phyloP scores from a whole-genome alignment of 2,888 invertebrate species.

The Anthoptus insignis region DNA sequence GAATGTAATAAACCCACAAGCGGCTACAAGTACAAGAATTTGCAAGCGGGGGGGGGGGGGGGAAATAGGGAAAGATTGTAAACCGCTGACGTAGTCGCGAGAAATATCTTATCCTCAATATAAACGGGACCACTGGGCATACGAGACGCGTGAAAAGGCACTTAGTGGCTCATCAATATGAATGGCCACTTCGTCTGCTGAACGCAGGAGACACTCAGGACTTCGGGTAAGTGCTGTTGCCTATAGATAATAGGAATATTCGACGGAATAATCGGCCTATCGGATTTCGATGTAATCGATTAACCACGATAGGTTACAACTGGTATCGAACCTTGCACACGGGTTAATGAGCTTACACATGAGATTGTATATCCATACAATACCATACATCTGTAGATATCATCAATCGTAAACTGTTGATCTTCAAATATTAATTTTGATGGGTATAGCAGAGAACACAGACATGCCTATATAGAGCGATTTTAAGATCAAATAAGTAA shows the following conservation, averaged over 20 bases:
- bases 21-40: too few species aligned
- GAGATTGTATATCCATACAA: background rate
- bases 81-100: too few species aligned
- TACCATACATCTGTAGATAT: too few species aligned
- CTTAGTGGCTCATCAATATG: conserved; percentile 8
- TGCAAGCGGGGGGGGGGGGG: too few species aligned
- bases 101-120: too few species aligned
- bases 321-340: background rate
- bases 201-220: conserved; percentile 4
- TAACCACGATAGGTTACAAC: background rate
- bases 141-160: conserved; percentile 5
- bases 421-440: too few species aligned
- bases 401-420: too few species aligned
- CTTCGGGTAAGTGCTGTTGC: conserved; percentile 7
- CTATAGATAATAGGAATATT: conserved; percentile 7
- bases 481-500: too few species aligned
- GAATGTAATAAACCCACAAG: too few species aligned
- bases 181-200: conserved; percentile 8
- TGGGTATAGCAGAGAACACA: too few species aligned
- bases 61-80: too few species aligned
- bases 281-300: conserved; percentile 1
- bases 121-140: background rate
- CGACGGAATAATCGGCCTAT: background rate
- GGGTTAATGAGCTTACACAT: background rate
- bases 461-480: too few species aligned